Evolutionary conservation across 2,888 invertebrate genomes (phyloP).

Genomic region (Brachypterus glaber): DNA sequence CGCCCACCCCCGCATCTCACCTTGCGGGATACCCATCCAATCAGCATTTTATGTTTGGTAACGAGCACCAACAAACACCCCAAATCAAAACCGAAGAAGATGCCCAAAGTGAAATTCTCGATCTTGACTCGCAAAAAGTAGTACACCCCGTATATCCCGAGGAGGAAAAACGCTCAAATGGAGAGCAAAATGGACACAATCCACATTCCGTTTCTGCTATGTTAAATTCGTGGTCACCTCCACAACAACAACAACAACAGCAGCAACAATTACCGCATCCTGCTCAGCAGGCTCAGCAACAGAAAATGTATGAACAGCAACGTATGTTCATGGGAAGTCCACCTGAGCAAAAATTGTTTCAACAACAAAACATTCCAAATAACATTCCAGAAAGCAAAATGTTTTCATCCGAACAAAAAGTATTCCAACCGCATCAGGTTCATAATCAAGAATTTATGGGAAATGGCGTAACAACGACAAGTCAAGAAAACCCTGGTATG

Average conservation of each 20-base stretch:
- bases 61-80: constrained; percentile 41
- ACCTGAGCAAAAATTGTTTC: constrained; percentile 25
- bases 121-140: constrained; percentile 82
- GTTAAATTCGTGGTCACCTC: constrained; percentile 38
- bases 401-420: constrained; percentile 38
- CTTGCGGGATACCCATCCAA: constrained; percentile 41
- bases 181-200: constrained; percentile 30
- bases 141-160: constrained; percentile 50
- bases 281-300: constrained; percentile 39
- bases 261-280: constrained; percentile 21
- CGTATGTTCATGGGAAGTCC: constrained; percentile 27
- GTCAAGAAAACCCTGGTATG: constrained; percentile 45
- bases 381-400: constrained; percentile 23
- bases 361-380: constrained; percentile 23
- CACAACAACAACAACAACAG: constrained; percentile 41
- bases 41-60: constrained; percentile 39
- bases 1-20: constrained; percentile 39
- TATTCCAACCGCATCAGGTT: constrained; percentile 41
- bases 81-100: constrained; percentile 60
- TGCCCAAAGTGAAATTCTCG: constrained; percentile 71
- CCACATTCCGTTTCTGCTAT: constrained; percentile 50
- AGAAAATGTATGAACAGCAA: constrained; percentile 23
- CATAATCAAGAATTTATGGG: constrained; percentile 46
- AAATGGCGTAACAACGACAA: constrained; percentile 40
- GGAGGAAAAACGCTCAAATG: constrained; percentile 38